Conservation (phyloP, 2,797 vertebrate species). For the Thunnus albacares region DNA sequence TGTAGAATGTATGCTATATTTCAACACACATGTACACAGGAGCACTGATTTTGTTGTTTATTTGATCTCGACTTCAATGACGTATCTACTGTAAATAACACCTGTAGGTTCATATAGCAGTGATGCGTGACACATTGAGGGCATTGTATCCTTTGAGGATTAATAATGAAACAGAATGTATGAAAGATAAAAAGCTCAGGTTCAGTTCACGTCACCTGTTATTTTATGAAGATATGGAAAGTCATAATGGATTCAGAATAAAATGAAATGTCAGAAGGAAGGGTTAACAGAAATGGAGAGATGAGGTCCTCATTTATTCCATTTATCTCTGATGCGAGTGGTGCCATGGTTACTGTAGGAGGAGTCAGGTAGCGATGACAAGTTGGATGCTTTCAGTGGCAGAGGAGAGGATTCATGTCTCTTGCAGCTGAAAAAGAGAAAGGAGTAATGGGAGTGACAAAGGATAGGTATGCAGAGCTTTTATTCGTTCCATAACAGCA, state of each 20-base stretch:
- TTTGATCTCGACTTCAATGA: conserved; percentile 52
- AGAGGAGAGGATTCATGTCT: conserved; percentile 25
- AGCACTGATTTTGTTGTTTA: conserved; percentile 43
- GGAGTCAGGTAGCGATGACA: conserved; percentile 33
- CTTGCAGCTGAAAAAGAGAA: conserved; percentile 11
- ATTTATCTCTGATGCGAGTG: conserved; percentile 41
- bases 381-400: conserved; percentile 47
- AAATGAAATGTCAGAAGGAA: conserved; percentile 16
- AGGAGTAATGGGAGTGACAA: conserved; percentile 33
- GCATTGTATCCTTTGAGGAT: conserved; percentile 32
- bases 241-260: neutral
- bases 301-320: conserved; percentile 25
- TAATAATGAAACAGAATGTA: conserved; percentile 35
- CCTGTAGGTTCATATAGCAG: conserved; percentile 23
- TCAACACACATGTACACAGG: neutral
- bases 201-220: neutral
- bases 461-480: conserved; percentile 40
- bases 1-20: neutral
- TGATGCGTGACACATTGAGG: conserved; percentile 54
- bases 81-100: conserved; percentile 42
- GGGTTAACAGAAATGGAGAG: conserved; percentile 17
- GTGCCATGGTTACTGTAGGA: conserved; percentile 53
- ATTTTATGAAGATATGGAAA: neutral
- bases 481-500: conserved; percentile 41
- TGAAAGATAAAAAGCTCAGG: conserved; percentile 44